These are phyloP conservation scores for Poecile montanus DNA, from an alignment of 2,797 vertebrate genomes.

Conservation along the genomic window DNA sequence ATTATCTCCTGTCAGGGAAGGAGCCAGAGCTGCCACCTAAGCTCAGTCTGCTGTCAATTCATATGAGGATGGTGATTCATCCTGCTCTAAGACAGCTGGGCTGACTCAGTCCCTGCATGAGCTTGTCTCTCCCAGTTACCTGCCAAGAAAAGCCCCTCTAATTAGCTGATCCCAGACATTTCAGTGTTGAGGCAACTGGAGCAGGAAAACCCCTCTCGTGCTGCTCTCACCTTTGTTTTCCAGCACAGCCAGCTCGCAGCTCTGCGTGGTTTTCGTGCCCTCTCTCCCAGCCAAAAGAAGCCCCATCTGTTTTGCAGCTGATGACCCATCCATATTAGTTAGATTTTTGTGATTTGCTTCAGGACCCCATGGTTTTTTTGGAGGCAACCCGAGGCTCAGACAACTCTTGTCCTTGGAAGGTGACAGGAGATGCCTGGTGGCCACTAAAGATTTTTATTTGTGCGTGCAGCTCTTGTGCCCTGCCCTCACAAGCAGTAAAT, in stretches of 20 bases:
- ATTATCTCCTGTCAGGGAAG: not conserved
- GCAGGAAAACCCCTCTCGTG: not conserved
- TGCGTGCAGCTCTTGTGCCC: not conserved
- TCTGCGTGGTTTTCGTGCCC: not conserved
- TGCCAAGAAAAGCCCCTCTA: constrained; percentile 32
- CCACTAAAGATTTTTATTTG: not conserved
- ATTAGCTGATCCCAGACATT: constrained; percentile 39
- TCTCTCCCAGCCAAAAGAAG: not conserved
- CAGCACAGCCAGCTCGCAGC: not conserved
- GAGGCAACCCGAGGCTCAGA: not conserved
- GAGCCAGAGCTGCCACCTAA: not conserved
- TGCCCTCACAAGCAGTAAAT: not conserved
- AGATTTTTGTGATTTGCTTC: not conserved
- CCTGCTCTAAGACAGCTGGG: not conserved
- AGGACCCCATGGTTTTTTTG: not conserved
- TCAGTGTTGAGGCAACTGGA: not conserved
- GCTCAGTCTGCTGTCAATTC: not conserved
- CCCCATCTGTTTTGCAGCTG: constrained; percentile 25
- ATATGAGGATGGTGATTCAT: not conserved
- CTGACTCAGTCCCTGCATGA: constrained; percentile 44
- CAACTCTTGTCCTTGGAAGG: not conserved
- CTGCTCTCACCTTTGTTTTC: not conserved
- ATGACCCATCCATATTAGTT: not conserved
- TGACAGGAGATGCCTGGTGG: not conserved
- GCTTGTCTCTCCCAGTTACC: not conserved